These are phyloP conservation scores for Acyrthosiphon pisum DNA, from an alignment of 1,140 invertebrate genomes.

Conservation along the genomic window DNA sequence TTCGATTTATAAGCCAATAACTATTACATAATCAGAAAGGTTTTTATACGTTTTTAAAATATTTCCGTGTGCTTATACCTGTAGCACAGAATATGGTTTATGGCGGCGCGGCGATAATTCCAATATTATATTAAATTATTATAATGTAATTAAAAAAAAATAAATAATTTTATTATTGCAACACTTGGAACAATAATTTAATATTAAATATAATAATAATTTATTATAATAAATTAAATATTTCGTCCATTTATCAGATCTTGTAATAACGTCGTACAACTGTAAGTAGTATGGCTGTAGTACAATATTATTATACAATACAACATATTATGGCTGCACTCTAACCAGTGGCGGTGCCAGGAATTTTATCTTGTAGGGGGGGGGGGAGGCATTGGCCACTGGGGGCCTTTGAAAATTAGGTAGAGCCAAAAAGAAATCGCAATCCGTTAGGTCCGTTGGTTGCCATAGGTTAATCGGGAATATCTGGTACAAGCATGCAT, in stretches of 20 bases:
- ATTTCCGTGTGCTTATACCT: background rate
- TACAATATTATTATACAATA: too few relatives aligned
- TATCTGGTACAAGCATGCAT: too few relatives aligned
- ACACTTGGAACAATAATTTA: too few relatives aligned
- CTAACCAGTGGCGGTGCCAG: too few relatives aligned
- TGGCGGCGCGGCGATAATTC: background rate
- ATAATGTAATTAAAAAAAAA: too few relatives aligned
- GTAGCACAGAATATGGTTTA: background rate
- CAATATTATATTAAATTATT: background rate
- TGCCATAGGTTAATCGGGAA: accelerated
- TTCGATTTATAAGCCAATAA: background rate
- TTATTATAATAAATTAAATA: background rate
- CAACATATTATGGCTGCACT: too few relatives aligned
- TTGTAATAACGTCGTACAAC: background rate
- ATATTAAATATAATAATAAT: background rate
- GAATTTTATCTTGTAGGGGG: too few relatives aligned
- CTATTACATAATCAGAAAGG: background rate
- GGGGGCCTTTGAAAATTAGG: too few relatives aligned
- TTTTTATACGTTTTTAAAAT: background rate
- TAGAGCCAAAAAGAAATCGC: too few relatives aligned
- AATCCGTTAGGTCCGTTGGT: too few relatives aligned
- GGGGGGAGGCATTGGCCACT: too few relatives aligned
- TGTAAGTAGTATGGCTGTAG: background rate
- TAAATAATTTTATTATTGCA: too few relatives aligned
- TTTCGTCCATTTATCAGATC: background rate